These are phyloP conservation scores for Vanessa atalanta DNA, from an alignment of 1,140 invertebrate genomes.

Conservation along the genomic window DNA sequence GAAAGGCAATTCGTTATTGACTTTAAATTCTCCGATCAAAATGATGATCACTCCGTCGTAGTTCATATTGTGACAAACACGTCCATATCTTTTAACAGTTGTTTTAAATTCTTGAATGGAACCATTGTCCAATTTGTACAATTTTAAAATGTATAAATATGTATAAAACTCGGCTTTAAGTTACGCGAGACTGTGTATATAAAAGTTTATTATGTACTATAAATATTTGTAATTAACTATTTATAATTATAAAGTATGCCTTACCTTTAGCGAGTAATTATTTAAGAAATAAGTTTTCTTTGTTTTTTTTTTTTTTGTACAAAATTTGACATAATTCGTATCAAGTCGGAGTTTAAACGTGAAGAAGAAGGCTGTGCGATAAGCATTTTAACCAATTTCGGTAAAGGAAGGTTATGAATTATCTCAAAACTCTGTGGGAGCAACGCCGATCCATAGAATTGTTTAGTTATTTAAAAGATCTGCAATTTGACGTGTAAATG, in stretches of 20 bases:
- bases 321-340: constrained; percentile 46
- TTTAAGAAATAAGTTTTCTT: constrained; percentile 56
- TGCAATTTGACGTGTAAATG: constrained; percentile 45
- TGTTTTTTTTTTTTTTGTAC: constrained; percentile 61
- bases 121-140: constrained; percentile 40
- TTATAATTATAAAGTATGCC: constrained; percentile 74
- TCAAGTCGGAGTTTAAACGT: constrained; percentile 12
- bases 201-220: constrained; percentile 64
- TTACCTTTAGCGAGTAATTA: constrained; percentile 66
- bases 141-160: constrained; percentile 56
- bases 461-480: constrained; percentile 59
- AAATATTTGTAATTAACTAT: constrained; percentile 73
- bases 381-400: constrained; percentile 37
- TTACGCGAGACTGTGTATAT: constrained; percentile 74
- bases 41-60: too few relatives aligned
- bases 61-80: neutral
- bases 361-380: constrained; percentile 31
- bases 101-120: constrained; percentile 2
- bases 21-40: too few relatives aligned
- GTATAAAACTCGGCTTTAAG: constrained; percentile 70
- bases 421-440: constrained; percentile 43
- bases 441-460: constrained; percentile 36
- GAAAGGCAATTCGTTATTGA: too few relatives aligned
- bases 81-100: neutral
- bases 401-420: constrained; percentile 32